A percentile compares a stretch with the other conserved stretches of the same genome.
These are phyloP conservation scores for Sternotherus odoratus DNA, from an alignment of 2,797 vertebrate genomes.

Conservation along the genomic window DNA sequence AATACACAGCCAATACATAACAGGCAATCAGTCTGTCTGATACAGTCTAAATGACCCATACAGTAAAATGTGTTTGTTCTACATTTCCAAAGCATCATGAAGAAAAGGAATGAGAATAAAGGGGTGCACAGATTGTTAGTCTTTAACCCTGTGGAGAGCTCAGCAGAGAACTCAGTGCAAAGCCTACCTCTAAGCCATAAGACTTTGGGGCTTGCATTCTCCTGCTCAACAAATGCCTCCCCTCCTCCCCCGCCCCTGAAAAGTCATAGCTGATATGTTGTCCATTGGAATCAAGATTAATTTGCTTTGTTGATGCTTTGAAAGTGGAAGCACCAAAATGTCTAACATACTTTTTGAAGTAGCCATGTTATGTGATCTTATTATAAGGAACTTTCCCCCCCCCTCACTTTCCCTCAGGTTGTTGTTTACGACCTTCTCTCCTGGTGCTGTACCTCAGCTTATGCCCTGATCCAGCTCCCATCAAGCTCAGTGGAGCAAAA, in stretches of 20 bases:
- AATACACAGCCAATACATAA: background rate
- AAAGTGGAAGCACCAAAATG: background rate
- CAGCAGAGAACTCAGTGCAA: background rate
- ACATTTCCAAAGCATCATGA: background rate
- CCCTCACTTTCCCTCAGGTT: background rate
- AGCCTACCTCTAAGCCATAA: background rate
- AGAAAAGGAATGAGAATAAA: background rate
- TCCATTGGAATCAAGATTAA: background rate
- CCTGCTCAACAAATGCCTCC: accelerated
- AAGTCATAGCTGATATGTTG: background rate
- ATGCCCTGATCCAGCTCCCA: background rate
- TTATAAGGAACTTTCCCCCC: background rate
- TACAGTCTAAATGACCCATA: background rate
- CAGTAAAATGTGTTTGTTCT: background rate
- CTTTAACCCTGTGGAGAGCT: background rate
- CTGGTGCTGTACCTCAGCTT: background rate
- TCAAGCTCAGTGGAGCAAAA: background rate
- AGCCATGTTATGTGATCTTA: background rate
- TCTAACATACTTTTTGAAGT: background rate
- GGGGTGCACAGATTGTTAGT: accelerated
- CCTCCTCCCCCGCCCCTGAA: background rate
- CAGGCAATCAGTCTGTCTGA: background rate
- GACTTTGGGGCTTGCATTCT: accelerated
- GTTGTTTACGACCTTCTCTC: background rate
- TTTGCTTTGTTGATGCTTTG: accelerated